phyloP scores from a whole-genome alignment of 2,888 invertebrate genomes.

The Drosophila fulvimacula region DNA sequence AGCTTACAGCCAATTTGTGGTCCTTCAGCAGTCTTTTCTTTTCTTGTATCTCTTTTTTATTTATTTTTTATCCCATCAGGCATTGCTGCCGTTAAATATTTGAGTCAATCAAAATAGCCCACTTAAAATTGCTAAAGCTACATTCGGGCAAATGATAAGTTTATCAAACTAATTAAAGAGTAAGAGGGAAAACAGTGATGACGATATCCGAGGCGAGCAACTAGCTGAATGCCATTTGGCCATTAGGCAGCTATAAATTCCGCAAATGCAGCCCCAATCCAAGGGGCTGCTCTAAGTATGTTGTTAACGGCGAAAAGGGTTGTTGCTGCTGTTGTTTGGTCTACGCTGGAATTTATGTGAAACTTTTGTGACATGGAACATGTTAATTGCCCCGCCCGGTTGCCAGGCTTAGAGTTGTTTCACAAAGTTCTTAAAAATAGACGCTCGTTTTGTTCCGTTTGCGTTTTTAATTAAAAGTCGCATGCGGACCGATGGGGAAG shows the following conservation, averaged over 20 bases:
- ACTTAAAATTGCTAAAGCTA: conserved; percentile 13
- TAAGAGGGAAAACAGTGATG: background rate
- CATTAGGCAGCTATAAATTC: conserved; percentile 66
- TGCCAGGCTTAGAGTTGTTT: conserved; percentile 63
- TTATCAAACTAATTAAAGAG: conserved; percentile 74
- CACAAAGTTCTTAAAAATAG: conserved; percentile 79
- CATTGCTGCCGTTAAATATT: background rate
- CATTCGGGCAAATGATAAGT: conserved; percentile 56
- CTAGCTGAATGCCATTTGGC: conserved; percentile 38
- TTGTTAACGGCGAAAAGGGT: conserved; percentile 72
- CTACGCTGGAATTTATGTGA: conserved; percentile 70
- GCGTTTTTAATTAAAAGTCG: conserved; percentile 77
- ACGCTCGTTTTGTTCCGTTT: conserved; percentile 62
- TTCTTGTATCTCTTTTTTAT: background rate
- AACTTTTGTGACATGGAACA: conserved; percentile 74
- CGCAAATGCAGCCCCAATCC: conserved; percentile 44
- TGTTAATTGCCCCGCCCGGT: conserved; percentile 73
- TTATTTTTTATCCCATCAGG: background rate
- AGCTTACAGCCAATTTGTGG: too few relatives aligned
- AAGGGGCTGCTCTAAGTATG: conserved; percentile 59
- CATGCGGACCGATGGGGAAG: conserved; percentile 24
- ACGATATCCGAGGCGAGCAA: conserved; percentile 10
- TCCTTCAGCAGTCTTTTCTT: too few relatives aligned
- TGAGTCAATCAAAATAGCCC: conserved; percentile 12
- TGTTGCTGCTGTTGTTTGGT: conserved; percentile 46